These are phyloP conservation scores for Aromia moschata DNA, from an alignment of 2,888 invertebrate genomes.

Conservation along the genomic window DNA sequence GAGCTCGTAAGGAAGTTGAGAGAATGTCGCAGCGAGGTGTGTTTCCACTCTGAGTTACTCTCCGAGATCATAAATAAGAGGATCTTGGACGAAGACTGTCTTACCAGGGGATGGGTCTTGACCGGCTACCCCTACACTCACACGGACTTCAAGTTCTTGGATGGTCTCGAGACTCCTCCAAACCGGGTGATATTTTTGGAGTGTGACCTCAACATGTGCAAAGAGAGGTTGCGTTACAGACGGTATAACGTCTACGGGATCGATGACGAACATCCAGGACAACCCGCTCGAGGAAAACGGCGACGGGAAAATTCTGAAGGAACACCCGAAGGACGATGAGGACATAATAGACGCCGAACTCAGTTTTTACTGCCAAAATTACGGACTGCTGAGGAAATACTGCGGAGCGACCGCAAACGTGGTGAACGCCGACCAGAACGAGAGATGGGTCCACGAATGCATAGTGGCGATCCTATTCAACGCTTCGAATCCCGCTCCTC, in stretches of 20 bases:
- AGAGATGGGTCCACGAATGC: conserved; percentile 51
- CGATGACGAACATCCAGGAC: conserved; percentile 46
- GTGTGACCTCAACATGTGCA: conserved; percentile 58
- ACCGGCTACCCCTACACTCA: conserved; percentile 69
- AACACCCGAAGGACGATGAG: conserved; percentile 56
- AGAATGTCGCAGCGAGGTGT: conserved; percentile 54
- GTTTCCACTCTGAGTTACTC: conserved; percentile 58
- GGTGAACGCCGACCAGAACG: conserved; percentile 57
- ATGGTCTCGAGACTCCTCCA: conserved; percentile 69
- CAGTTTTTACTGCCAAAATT: conserved; percentile 59
- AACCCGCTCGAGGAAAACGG: conserved; percentile 36
- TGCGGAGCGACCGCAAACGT: conserved; percentile 56
- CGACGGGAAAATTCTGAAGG: conserved; percentile 46
- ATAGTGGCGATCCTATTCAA: conserved; percentile 48
- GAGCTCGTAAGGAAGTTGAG: conserved; percentile 56
- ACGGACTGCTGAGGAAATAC: conserved; percentile 58
- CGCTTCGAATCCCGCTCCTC: conserved; percentile 45
- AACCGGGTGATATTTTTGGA: conserved; percentile 64
- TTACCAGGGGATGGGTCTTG: conserved; percentile 71
- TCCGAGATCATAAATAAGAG: conserved; percentile 60
- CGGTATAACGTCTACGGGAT: conserved; percentile 55
- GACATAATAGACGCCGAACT: conserved; percentile 58
- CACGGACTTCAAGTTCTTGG: conserved; percentile 69
- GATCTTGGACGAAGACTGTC: conserved; percentile 66
- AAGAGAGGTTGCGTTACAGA: conserved; percentile 53